Percentiles rank a stretch among this genome's conserved stretches.
These are phyloP conservation scores for Thymallus thymallus DNA, from an alignment of 2,113 vertebrate species.

Conservation along the genomic window DNA sequence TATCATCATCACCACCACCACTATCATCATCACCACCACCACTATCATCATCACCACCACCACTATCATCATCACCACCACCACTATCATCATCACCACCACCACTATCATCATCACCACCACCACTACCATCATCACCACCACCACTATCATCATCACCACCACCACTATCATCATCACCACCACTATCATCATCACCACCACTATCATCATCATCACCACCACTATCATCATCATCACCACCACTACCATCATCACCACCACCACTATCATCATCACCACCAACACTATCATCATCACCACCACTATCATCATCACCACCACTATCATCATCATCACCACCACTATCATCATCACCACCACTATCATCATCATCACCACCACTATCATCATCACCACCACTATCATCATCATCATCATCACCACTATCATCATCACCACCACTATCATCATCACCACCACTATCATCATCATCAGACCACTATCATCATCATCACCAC, in stretches of 20 bases:
- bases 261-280: background rate
- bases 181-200: too few relatives aligned
- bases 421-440: background rate
- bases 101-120: too few relatives aligned
- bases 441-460: background rate
- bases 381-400: accelerated
- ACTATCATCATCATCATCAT: accelerated
- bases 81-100: too few relatives aligned
- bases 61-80: too few relatives aligned
- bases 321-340: background rate
- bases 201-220: too few relatives aligned
- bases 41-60: too few relatives aligned
- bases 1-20: too few relatives aligned
- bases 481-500: background rate
- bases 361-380: background rate
- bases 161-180: too few relatives aligned
- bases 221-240: background rate
- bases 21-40: too few relatives aligned
- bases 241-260: too few relatives aligned
- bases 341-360: background rate
- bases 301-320: background rate
- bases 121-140: too few relatives aligned
- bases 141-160: too few relatives aligned
- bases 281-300: background rate
- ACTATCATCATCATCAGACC: background rate